Evolutionary conservation across 1,140 invertebrate genomes (phyloP).

Genomic region (Platyscapa corneri): DNA sequence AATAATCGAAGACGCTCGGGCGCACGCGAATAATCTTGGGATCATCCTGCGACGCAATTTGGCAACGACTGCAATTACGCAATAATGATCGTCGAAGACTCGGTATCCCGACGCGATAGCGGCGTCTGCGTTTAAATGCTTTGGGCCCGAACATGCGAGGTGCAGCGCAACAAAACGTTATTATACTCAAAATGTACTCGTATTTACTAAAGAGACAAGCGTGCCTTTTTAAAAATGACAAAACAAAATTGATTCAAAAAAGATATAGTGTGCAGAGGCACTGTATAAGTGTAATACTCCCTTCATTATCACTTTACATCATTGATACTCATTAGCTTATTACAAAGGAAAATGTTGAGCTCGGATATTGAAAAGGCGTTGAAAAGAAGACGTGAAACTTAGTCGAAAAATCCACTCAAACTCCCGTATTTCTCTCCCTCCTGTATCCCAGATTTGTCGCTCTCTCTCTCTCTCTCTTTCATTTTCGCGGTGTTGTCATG

Average conservation of each 20-base stretch:
- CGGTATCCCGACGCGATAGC: too few relatives aligned
- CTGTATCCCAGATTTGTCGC: not conserved
- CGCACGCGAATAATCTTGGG: too few relatives aligned
- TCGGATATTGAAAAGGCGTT: not conserved
- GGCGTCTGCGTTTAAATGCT: too few relatives aligned
- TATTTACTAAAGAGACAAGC: too few relatives aligned
- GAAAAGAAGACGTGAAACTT: not conserved
- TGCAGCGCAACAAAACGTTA: not conserved
- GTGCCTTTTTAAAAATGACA: not conserved
- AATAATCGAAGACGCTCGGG: too few relatives aligned
- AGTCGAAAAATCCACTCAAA: slow-evolving; percentile 37
- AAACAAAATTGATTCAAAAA: not conserved
- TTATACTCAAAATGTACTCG: not conserved
- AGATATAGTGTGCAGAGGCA: not conserved
- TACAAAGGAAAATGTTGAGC: not conserved
- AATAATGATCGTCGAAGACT: too few relatives aligned
- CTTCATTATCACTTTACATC: not conserved
- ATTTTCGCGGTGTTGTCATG: slow-evolving; percentile 42
- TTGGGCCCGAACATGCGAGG: too few relatives aligned
- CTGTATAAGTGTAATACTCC: not conserved
- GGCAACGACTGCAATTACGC: too few relatives aligned
- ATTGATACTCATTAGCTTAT: slow-evolving; percentile 2
- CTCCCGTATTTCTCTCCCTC: slow-evolving; percentile 44
- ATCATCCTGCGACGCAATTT: too few relatives aligned
- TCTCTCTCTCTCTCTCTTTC: too few relatives aligned